Conservation (phyloP, 2,888 invertebrate species). For the Drosophila aldrichi region DNA sequence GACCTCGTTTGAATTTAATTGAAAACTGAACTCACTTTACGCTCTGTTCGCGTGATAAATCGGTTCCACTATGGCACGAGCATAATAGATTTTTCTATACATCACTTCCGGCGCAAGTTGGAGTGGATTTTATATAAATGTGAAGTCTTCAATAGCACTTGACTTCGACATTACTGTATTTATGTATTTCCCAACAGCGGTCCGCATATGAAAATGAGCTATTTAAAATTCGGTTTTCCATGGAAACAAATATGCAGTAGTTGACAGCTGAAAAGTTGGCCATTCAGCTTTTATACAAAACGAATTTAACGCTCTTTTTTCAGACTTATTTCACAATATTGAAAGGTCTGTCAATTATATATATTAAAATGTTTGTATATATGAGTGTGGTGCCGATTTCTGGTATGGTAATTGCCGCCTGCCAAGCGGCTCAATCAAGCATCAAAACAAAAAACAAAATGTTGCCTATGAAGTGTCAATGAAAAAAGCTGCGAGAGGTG, state of each 20-base stretch:
- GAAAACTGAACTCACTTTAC: conserved; percentile 62
- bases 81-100: conserved; percentile 64
- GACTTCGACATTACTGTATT: conserved; percentile 53
- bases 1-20: conserved; percentile 54
- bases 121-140: conserved; percentile 49
- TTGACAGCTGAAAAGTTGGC: conserved; percentile 74
- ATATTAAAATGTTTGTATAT: not conserved
- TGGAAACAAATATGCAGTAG: conserved; percentile 54
- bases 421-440: conserved; percentile 61
- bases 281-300: conserved; percentile 58
- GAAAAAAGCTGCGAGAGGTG: conserved; percentile 29
- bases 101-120: conserved; percentile 66
- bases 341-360: conserved; percentile 76
- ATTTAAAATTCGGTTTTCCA: conserved; percentile 47
- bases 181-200: conserved; percentile 30
- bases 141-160: conserved; percentile 65
- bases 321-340: conserved; percentile 69
- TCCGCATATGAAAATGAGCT: conserved; percentile 32
- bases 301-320: conserved; percentile 52
- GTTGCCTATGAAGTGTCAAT: conserved; percentile 24
- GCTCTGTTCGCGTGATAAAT: conserved; percentile 66
- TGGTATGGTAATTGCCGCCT: conserved; percentile 71
- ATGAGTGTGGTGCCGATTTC: conserved; percentile 47
- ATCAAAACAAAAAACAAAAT: conserved; percentile 13
- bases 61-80: conserved; percentile 64